Base-by-base conservation (phyloP, 2,113 vertebrate species). In the Vanacampus margaritifer region DNA sequence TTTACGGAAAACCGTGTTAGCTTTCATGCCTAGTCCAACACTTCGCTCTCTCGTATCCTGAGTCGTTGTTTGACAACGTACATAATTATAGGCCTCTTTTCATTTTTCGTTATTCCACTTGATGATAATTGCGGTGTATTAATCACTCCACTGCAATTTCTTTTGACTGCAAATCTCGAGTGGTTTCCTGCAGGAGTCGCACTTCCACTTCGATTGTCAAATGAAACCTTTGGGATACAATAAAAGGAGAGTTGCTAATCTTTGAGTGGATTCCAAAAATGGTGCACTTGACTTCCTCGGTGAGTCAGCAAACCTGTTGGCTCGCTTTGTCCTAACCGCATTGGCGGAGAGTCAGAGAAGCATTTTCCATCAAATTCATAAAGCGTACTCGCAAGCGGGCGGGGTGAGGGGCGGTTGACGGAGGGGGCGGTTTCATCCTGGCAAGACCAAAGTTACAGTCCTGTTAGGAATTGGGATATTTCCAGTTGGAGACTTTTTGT, bases 41-140 rank as follows among this genome's bases (percentile, higher is more conserved):
- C 24, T 26, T 65, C 14, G 43, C 60, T 56, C 19, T 59, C 60
- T 56, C 19, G 41, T 64, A 46, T 35, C 41, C 5, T 43, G 67
- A 71, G 56, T 64, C 63, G 21, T 32, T 2, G 46, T 69, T 69
- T 67, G 69, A 61, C 70, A 60, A 68, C 50, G 43, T 28, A 72
- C 69, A 61, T 75, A 67, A 85, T 81, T 66, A 75, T 41, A 39
- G 32, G 54, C 46, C 41, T 64, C 36, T 71, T 60, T 63, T 51
- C 50, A 57, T 74, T 36, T 74, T 51, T 51, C 63, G 67, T 65
- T 41, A 59, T 72, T 54, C 14, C 64, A 24, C 17, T 64, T 23
- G 50, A 69, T 73, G 67, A 73, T 67, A 39, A 41, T 28, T 28
- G 26, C 54, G 17, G 26, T 75, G 26, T 60, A 21, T 72, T 53